Evolutionary conservation across 2,113 vertebrate genomes (phyloP).

Genomic region (Benthochromis sp.): DNA sequence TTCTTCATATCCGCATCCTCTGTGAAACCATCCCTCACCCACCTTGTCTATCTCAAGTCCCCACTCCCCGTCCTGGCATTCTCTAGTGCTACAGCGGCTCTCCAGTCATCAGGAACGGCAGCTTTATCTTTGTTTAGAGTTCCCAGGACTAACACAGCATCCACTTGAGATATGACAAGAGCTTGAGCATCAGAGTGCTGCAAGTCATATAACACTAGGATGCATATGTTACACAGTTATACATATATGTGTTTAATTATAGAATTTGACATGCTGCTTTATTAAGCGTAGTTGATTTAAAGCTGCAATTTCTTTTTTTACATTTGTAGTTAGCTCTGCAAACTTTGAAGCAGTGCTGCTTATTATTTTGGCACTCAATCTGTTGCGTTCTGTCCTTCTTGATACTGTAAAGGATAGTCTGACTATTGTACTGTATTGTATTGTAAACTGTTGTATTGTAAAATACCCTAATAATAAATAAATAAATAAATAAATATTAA

Average conservation of each 20-base stretch:
- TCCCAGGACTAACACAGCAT: constrained; percentile 69
- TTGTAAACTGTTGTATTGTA: neutral
- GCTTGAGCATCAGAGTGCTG: constrained; percentile 32
- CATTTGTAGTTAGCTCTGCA: neutral
- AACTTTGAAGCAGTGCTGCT: neutral
- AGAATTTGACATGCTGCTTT: neutral
- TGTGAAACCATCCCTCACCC: neutral
- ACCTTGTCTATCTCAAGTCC: constrained; percentile 7
- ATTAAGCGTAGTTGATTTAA: neutral
- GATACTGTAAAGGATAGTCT: neutral
- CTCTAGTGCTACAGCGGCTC: constrained; percentile 33
- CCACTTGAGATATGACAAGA: constrained; percentile 70
- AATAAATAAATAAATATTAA: neutral
- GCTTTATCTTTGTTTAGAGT: constrained; percentile 62
- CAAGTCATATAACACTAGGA: constrained; percentile 4
- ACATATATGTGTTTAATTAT: neutral
- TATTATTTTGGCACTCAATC: neutral
- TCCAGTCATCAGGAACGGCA: constrained; percentile 49
- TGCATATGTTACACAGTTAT: neutral
- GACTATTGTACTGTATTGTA: neutral
- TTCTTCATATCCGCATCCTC: neutral
- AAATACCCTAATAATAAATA: neutral
- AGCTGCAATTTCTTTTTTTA: neutral
- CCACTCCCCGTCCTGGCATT: neutral
- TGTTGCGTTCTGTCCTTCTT: neutral